phyloP scores from a whole-genome alignment of 2,797 vertebrate species.

The Syngnathus rostellatus region DNA sequence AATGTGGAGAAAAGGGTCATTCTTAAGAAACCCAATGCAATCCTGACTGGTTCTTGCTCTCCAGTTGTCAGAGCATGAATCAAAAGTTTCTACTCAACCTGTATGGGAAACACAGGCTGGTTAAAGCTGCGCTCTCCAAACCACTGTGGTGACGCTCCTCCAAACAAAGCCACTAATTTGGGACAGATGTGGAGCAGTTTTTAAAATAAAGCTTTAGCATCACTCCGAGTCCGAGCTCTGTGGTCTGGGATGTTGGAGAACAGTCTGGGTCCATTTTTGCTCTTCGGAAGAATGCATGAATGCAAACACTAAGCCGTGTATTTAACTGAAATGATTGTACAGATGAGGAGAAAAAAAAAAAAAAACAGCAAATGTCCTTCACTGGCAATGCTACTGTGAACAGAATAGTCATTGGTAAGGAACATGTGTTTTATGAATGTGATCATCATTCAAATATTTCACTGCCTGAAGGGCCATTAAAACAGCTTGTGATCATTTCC shows the following conservation, averaged over 20 bases:
- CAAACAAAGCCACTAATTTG: conserved; percentile 65
- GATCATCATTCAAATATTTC: conserved; percentile 3
- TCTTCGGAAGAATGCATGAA: conserved; percentile 14
- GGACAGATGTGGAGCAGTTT: conserved; percentile 64
- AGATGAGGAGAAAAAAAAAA: conserved; percentile 9
- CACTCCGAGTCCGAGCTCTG: conserved; percentile 49
- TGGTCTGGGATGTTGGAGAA: conserved; percentile 57
- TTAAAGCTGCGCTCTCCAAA: conserved; percentile 53
- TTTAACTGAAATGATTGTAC: conserved; percentile 21
- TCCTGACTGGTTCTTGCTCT: conserved; percentile 15
- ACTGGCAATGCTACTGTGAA: neutral
- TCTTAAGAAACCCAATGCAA: conserved; percentile 20
- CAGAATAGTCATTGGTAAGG: neutral
- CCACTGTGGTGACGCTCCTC: conserved; percentile 57
- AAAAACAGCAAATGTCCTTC: conserved; percentile 12
- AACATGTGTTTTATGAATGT: neutral
- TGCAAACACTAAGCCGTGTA: conserved; percentile 23
- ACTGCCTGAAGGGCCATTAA: neutral
- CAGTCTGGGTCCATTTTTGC: conserved; percentile 26
- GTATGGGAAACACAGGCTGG: conserved; percentile 54
- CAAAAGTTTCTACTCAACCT: conserved; percentile 59
- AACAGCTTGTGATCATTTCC: conserved; percentile 2
- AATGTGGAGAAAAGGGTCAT: neutral
- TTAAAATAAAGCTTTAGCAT: conserved; percentile 61
- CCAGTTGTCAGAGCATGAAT: conserved; percentile 22